Conservation (phyloP, 2,888 invertebrate genomes). For the Hesperia comma region DNA sequence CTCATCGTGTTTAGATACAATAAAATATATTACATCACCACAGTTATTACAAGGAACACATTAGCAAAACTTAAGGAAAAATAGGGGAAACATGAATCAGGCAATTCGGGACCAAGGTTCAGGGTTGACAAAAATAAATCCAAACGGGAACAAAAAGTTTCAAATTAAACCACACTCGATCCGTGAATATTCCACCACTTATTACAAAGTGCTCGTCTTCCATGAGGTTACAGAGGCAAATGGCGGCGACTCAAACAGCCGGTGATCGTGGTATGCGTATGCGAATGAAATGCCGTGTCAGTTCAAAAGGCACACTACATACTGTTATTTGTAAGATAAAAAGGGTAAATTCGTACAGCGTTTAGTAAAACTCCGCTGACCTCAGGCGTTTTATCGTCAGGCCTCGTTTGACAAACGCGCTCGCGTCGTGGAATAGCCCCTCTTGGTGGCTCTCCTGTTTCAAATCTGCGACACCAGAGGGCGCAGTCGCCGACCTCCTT, state of each 20-base stretch:
- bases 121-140: constrained; percentile 30
- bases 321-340: constrained; percentile 61
- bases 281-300: constrained; percentile 69
- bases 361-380: constrained; percentile 78
- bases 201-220: constrained; percentile 21
- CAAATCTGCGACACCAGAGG: constrained; percentile 68
- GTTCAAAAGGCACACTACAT: constrained; percentile 78
- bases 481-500: constrained; percentile 75
- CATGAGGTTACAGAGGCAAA: constrained; percentile 31
- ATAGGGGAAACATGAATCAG: constrained; percentile 1
- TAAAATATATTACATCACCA: constrained; percentile 24
- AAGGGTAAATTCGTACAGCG: constrained; percentile 70
- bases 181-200: constrained; percentile 19
- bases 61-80: constrained; percentile 10
- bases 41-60: constrained; percentile 7
- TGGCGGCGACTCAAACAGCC: constrained; percentile 40
- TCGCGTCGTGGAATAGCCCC: constrained; percentile 78
- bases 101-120: neutral
- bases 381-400: constrained; percentile 82
- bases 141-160: constrained; percentile 38
- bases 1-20: constrained; percentile 23
- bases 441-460: constrained; percentile 63
- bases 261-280: constrained; percentile 60
- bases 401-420: constrained; percentile 79
- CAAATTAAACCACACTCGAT: constrained; percentile 39